Conservation (phyloP, 2,888 invertebrate species). For the Hirtodrosophila alboralis region DNA sequence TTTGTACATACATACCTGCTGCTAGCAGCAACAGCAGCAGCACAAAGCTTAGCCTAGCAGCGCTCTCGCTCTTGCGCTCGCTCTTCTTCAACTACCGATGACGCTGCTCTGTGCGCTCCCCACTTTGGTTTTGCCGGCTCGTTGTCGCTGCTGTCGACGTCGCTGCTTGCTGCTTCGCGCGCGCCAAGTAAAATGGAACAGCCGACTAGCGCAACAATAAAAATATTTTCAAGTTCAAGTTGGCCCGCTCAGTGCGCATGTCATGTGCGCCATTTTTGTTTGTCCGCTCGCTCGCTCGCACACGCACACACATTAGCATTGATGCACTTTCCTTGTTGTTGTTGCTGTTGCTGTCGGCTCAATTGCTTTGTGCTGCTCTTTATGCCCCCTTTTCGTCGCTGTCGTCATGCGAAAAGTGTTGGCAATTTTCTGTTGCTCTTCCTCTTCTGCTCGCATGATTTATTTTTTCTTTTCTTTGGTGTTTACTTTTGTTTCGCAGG, state of each 20-base stretch:
- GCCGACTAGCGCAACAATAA: constrained; percentile 47
- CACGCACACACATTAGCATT: constrained; percentile 11
- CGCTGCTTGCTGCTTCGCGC: too few relatives aligned
- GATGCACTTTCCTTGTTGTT: constrained; percentile 8
- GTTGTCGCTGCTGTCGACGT: constrained; percentile 19
- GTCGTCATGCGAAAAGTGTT: constrained; percentile 69
- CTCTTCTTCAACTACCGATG: neutral
- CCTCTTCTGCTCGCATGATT: constrained; percentile 42
- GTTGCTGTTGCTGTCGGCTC: constrained; percentile 34
- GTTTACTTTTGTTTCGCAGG: constrained; percentile 52
- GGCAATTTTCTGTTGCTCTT: constrained; percentile 23
- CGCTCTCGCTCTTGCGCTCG: constrained; percentile 20
- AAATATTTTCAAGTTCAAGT: constrained; percentile 84
- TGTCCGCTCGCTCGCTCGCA: constrained; percentile 27
- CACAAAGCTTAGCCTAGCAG: constrained; percentile 32
- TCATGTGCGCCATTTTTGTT: constrained; percentile 64
- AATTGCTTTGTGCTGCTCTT: constrained; percentile 27
- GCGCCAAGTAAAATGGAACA: constrained; percentile 50
- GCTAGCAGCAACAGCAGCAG: constrained; percentile 24
- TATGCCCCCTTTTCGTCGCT: constrained; percentile 50
- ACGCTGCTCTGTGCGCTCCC: constrained; percentile 26
- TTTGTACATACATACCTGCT: constrained; percentile 47
- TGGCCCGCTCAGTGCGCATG: constrained; percentile 81
- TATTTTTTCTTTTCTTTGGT: constrained; percentile 26
- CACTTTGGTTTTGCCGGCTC: constrained; percentile 45